A percentile compares a stretch with the other conserved stretches of the same genome.
Evolutionary conservation across 92 coral and sea anemone species (phyloP).

Genomic region (Chrysogorgia sp.): DNA sequence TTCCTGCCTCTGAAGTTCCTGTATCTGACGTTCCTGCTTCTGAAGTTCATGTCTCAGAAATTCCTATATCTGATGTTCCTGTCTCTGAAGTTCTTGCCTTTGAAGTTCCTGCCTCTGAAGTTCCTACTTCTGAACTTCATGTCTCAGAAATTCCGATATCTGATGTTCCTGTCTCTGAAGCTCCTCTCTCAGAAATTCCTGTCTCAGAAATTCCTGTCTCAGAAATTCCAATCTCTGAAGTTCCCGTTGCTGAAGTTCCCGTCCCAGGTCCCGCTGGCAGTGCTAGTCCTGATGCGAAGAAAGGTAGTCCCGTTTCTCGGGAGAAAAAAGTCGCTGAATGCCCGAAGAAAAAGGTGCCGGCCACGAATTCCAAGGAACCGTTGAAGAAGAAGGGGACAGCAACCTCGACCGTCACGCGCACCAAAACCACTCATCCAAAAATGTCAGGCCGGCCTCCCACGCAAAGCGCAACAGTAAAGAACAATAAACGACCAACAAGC

Average conservation of each 20-base stretch:
- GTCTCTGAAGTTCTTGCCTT: no score
- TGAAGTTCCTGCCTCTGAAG: no score
- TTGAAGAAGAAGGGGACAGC: conserved; percentile 19
- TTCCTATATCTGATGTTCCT: no score
- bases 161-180: conserved; percentile 8
- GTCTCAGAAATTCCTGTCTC: no score
- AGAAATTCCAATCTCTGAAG: no score
- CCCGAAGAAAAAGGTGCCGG: conserved; percentile 28
- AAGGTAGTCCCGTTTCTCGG: not conserved
- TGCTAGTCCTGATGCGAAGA: not conserved
- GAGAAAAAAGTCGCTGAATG: conserved; percentile 16
- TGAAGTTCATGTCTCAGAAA: no score
- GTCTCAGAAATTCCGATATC: conserved; percentile 1
- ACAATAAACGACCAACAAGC: not conserved
- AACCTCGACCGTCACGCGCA: not conserved
- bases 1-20: no score
- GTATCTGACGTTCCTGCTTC: no score
- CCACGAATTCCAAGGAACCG: conserved; percentile 15
- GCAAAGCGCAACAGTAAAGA: not conserved
- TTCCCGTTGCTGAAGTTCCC: not conserved
- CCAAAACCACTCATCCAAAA: conserved; percentile 25
- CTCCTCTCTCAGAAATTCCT: no score
- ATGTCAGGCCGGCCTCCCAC: conserved; percentile 11
- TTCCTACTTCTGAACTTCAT: no score
- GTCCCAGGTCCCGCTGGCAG: not conserved